phyloP scores from a whole-genome alignment of 2,113 vertebrate genomes.

The Pandion haliaetus region DNA sequence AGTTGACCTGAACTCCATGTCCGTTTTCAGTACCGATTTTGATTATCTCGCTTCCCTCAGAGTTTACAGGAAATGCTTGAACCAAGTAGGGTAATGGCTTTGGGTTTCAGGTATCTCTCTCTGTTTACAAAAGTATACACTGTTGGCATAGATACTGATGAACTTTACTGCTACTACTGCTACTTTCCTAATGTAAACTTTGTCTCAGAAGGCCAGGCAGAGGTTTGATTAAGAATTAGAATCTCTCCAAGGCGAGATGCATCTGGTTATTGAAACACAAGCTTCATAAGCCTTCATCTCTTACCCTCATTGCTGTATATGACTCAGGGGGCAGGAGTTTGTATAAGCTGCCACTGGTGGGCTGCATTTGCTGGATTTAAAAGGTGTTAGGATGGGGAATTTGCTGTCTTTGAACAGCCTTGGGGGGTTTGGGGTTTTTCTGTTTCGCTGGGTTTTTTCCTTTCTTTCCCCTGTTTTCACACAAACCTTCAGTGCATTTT shows the following conservation, averaged over 20 bases:
- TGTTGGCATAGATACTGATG: not conserved
- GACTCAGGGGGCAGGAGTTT: not conserved
- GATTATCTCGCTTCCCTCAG: not conserved
- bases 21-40: not conserved
- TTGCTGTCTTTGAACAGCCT: not conserved
- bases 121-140: not conserved
- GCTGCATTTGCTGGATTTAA: not conserved
- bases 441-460: not conserved
- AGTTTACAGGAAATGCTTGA: not conserved
- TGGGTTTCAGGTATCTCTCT: rapidly evolving
- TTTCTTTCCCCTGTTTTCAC: not conserved
- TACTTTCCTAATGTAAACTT: not conserved
- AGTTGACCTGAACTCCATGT: not conserved
- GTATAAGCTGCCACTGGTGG: not conserved
- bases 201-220: not conserved
- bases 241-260: not conserved
- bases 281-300: not conserved
- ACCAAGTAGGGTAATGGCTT: not conserved
- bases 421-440: not conserved
- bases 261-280: not conserved
- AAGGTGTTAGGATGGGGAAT: not conserved
- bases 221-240: not conserved
- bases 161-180: not conserved
- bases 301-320: rapidly evolving
- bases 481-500: not conserved